Percentiles rank a stretch among this genome's conserved stretches.
phyloP scores from a whole-genome alignment of 2,797 vertebrate genomes.

The Rhinophrynus dorsalis region DNA sequence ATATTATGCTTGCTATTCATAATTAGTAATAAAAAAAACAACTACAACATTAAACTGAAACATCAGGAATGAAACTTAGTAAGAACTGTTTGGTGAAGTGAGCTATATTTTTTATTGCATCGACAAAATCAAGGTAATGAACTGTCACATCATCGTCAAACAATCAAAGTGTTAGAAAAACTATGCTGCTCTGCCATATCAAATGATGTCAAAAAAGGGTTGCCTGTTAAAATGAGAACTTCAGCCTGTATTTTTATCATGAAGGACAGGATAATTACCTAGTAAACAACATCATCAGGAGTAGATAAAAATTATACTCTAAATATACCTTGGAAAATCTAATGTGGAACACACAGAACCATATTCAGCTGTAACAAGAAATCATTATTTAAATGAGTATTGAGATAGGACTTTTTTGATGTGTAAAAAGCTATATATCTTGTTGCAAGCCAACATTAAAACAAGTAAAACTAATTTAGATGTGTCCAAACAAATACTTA shows the following conservation, averaged over 20 bases:
- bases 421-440: not conserved
- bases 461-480: not conserved
- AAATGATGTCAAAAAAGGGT: slow-evolving; percentile 17
- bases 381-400: not conserved
- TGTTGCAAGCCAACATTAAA: not conserved
- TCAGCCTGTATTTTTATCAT: slow-evolving; percentile 13
- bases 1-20: not conserved
- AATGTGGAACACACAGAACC: not conserved
- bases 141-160: slow-evolving; percentile 37
- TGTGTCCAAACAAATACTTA: no score
- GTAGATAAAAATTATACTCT: slow-evolving; percentile 19
- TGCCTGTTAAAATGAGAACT: not conserved
- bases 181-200: slow-evolving; percentile 1
- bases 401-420: not conserved
- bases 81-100: slow-evolving; percentile 13
- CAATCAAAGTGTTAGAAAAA: slow-evolving; percentile 25
- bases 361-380: not conserved
- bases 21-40: slow-evolving; percentile 19
- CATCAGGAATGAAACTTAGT: not conserved
- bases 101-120: slow-evolving; percentile 19
- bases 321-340: slow-evolving; percentile 17
- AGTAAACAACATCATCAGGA: slow-evolving; percentile 25
- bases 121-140: slow-evolving; percentile 25
- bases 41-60: slow-evolving; percentile 7
- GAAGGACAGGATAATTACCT: slow-evolving; percentile 30